Evolutionary conservation across 2,113 vertebrate genomes (phyloP), one percentile per base, ranked within the genome.

Genomic region (Tinamus guttatus): DNA sequence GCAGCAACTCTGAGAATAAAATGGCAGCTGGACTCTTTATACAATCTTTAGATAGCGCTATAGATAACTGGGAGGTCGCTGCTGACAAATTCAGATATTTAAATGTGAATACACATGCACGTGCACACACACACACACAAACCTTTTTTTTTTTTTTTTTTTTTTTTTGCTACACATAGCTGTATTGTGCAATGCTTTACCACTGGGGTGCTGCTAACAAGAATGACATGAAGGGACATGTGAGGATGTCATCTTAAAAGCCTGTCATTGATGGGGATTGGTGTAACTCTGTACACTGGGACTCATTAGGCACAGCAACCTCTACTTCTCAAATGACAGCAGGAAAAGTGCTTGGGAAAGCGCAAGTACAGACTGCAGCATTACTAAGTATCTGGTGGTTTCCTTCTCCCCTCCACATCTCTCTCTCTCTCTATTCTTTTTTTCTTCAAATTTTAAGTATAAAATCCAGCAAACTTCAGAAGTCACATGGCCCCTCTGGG

Each of bases 291-390:
- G 74, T 83, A 74, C 78, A 36, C 54, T 64, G 85, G 40, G 56
- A 70, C 78, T 95, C 14, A 4, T 76, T 93, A 96, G 43, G 11
- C 91, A 96, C 82, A 54, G 79, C 95, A 96, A 96, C 27, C 81
- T 97, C 94, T 95, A 54, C 87, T 74, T 85, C 85, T 90, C 87
- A 77, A 85, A 70, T 25, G 34, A 27, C 71, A 80, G 49, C 45
- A 63, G 79, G 17, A 58, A 84, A 73, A 87, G 19, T 54, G 24
- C 76, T 87, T 78, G 47, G 34, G 67, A 91, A 80, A 93, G 68
- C 63, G n/a, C 59, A 77, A 67, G 9, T 65, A 52, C 62, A 80
- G 56, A 30, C 52, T 73, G 43, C 63, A 86, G 64, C 27, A 73
- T 70, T 27, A 49, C 14, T 47, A 81, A 81, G 20, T 40, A 38